phyloP scores from a whole-genome alignment of 2,113 vertebrate genomes.

The Mormyrus iriodes region DNA sequence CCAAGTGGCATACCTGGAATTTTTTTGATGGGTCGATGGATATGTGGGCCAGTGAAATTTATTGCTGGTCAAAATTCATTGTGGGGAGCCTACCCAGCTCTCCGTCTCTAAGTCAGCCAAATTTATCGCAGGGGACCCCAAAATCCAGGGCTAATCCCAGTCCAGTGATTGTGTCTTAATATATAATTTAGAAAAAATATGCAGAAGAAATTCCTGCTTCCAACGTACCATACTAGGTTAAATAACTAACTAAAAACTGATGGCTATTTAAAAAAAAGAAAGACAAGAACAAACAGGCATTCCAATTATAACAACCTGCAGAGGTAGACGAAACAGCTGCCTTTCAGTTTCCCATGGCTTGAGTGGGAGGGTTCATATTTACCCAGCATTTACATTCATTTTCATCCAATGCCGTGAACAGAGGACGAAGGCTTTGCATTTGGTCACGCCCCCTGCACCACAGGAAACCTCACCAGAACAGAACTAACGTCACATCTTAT shows the following conservation, averaged over 20 bases:
- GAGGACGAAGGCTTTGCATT: neutral
- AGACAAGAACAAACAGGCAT: neutral
- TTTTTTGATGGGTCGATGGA: neutral
- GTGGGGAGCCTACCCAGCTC: no score
- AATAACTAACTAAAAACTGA: neutral
- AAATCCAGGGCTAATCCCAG: neutral
- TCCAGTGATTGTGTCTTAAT: no score
- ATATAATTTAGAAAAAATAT: neutral
- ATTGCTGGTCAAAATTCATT: no score
- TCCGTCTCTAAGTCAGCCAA: no score
- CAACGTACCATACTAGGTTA: neutral
- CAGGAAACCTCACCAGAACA: neutral
- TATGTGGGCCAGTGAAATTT: neutral
- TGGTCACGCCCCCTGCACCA: neutral
- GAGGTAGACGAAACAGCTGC: neutral
- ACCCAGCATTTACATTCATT: neutral
- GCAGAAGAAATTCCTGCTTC: neutral
- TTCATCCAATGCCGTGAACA: no score
- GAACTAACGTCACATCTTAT: neutral
- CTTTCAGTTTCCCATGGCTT: neutral
- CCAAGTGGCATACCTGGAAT: neutral
- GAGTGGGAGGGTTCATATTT: neutral
- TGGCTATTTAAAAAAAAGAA: neutral
- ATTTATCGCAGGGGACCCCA: neutral
- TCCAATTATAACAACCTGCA: neutral